Evolutionary conservation across 2,888 invertebrate species (phyloP), one percentile per base, ranked within the genome.

Genomic region (Octonoba sinensis): DNA sequence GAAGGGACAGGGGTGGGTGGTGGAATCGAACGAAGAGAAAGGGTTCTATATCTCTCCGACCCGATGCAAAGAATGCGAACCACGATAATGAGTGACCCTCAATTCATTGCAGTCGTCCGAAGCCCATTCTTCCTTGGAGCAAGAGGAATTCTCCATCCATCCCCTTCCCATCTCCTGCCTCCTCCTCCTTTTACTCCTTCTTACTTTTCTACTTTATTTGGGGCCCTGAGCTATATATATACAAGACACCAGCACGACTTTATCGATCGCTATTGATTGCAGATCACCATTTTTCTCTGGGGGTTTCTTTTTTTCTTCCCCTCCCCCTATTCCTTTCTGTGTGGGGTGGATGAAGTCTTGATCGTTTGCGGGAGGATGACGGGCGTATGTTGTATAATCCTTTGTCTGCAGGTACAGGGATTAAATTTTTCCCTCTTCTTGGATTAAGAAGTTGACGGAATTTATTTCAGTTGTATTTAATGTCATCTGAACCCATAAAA

Each of bases 191-290:
- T 27, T 47, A 60, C 27, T 60, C 24, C 15, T 46, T 22, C 72
- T 13, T 49, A 46, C 71, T 59, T 75, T 51, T 67, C 75, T 75
- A 59, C 67, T 75, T 67, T 67, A 59, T 75, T 67, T 51, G 64
- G 67, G 69, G 66, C 57, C 74, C 59, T 46, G 64, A 64, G 73
- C 64, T 64, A 73, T 56, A 69, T 36, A 56, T 44, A 69, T 15
- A 44, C 70, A n/a, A 57, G 56, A 49, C 73, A 62, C 73, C 44
- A 62, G 49, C 70, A 46, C 62, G 49, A 49, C 15, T 46, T 20
- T 59, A 81, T 81, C 69, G 79, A 81, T 81, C 79, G 51, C 73
- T 81, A 81, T 81, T 81, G 79, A 81, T 81, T 81, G 79, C 79
- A 81, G 72, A 81, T 81, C 79, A 69, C 62, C 66, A 67, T 47